These are phyloP conservation scores for Cyphomyrus discorhynchus DNA, from an alignment of 2,113 vertebrate species.

Conservation along the genomic window DNA sequence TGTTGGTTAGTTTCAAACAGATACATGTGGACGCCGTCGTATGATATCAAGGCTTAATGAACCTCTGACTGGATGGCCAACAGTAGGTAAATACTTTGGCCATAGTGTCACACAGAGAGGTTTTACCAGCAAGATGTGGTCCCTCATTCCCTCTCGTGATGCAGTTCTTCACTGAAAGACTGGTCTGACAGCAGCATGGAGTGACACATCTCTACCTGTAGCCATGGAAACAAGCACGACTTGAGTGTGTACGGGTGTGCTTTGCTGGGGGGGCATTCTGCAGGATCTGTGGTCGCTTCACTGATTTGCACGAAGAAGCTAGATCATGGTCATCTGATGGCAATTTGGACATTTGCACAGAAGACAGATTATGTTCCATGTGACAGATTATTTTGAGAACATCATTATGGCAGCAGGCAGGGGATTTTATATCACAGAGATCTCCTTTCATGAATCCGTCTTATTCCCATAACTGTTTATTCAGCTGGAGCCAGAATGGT, in stretches of 20 bases:
- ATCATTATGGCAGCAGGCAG: background rate
- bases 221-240: constrained; percentile 19
- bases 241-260: background rate
- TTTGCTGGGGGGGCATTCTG: background rate
- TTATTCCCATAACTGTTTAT: background rate
- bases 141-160: background rate
- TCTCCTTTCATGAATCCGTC: background rate
- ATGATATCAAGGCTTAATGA: background rate
- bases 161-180: background rate
- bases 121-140: background rate
- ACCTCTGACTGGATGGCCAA: background rate
- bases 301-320: background rate
- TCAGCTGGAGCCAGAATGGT: background rate
- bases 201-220: background rate
- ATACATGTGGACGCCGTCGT: background rate
- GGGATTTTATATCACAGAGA: background rate
- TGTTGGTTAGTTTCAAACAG: background rate
- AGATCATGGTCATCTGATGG: background rate
- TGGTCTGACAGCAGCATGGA: background rate
- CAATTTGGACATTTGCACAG: background rate
- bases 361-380: background rate
- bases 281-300: background rate
- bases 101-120: background rate
- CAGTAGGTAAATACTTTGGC: background rate
- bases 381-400: background rate